Conservation (phyloP, 2,888 invertebrate genomes). For the Tachystola acroxantha region DNA sequence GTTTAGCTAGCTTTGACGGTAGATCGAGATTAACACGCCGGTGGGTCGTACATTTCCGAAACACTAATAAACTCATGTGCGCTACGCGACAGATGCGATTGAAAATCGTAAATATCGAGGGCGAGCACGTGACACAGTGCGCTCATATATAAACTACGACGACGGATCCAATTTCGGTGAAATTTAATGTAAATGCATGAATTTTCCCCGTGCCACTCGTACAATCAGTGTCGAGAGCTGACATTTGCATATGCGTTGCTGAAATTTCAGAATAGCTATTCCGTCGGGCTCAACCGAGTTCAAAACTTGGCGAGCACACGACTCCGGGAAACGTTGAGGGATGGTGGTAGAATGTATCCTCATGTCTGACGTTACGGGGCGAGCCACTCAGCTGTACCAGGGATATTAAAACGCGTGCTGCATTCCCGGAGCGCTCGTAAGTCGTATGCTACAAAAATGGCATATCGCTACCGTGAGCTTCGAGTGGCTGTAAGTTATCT, state of each 20-base stretch:
- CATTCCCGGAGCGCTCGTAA: slow-evolving; percentile 30
- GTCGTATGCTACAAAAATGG: slow-evolving; percentile 31
- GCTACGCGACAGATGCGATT: slow-evolving; percentile 52
- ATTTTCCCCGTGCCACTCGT: slow-evolving; percentile 72
- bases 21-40: background rate
- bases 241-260: slow-evolving; percentile 75
- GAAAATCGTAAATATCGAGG: slow-evolving; percentile 67
- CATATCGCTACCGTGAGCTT: slow-evolving; percentile 30
- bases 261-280: slow-evolving; percentile 73
- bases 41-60: slow-evolving; percentile 1
- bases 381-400: slow-evolving; percentile 32
- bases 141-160: slow-evolving; percentile 62
- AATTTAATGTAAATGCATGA: slow-evolving; percentile 77
- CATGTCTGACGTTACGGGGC: slow-evolving; percentile 44
- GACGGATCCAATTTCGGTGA: slow-evolving; percentile 67
- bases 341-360: slow-evolving; percentile 47
- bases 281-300: slow-evolving; percentile 67
- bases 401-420: slow-evolving; percentile 39
- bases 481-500: slow-evolving; percentile 46
- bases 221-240: slow-evolving; percentile 76
- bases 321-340: slow-evolving; percentile 52
- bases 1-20: no score
- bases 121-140: slow-evolving; percentile 53
- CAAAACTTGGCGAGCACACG: slow-evolving; percentile 61
- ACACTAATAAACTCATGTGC: slow-evolving; percentile 18